Percentiles rank a stretch among this genome's conserved stretches.
These are phyloP conservation scores for Heterotilapia buettikoferi DNA, from an alignment of 2,113 vertebrate genomes.

Conservation along the genomic window DNA sequence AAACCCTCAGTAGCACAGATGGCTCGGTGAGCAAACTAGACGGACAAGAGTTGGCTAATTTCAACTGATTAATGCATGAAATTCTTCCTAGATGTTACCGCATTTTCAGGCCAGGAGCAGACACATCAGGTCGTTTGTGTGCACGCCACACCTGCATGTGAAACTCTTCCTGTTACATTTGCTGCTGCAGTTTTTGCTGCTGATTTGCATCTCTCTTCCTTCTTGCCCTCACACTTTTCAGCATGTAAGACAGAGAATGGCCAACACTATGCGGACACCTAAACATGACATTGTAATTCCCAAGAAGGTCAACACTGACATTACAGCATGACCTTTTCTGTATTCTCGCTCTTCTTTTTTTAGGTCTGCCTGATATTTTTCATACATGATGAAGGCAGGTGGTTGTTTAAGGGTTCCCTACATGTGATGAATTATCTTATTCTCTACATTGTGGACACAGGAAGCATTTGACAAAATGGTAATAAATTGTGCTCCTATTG, in stretches of 20 bases:
- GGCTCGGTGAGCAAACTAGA: conserved; percentile 7
- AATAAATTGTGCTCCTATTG: not conserved
- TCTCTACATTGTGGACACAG: not conserved
- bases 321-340: not conserved
- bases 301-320: not conserved
- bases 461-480: not conserved
- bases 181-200: not conserved
- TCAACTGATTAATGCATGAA: not conserved
- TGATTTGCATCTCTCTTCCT: conserved; percentile 19
- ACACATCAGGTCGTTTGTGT: not conserved
- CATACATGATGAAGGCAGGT: too few relatives aligned
- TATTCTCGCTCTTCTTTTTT: not conserved
- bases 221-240: not conserved
- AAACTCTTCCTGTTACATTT: not conserved
- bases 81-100: not conserved
- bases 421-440: too few relatives aligned
- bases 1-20: conserved; percentile 35
- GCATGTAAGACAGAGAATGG: not conserved
- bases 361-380: not conserved
- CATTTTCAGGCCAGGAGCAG: not conserved
- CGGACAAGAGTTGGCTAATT: not conserved
- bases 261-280: not conserved
- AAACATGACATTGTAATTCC: not conserved
- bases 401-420: not conserved
- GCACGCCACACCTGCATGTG: not conserved